Conservation (phyloP, 2,113 vertebrate genomes). For the Actinemys pallida region DNA sequence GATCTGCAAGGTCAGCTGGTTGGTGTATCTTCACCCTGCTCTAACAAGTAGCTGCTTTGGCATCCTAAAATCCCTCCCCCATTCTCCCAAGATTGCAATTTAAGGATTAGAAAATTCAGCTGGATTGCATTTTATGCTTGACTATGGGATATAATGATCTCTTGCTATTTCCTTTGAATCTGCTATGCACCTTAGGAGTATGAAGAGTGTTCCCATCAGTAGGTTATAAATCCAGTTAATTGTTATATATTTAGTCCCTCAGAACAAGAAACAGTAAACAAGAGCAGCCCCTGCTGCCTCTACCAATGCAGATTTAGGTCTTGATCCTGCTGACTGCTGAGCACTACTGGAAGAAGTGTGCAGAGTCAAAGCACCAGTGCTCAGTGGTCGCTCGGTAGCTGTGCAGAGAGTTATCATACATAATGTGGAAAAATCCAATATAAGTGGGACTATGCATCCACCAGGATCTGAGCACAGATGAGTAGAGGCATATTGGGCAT, state of each 20-base stretch:
- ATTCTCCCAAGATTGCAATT: too few relatives aligned
- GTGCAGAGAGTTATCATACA: too few relatives aligned
- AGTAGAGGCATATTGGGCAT: not conserved
- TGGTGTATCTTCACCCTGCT: not conserved
- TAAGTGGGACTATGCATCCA: not conserved
- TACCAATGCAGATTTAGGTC: not conserved
- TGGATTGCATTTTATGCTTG: not conserved
- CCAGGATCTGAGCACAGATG: not conserved
- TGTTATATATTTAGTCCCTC: not conserved
- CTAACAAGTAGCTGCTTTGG: not conserved
- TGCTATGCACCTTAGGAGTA: not conserved
- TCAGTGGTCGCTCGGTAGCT: not conserved
- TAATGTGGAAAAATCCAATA: too few relatives aligned
- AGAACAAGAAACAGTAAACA: not conserved
- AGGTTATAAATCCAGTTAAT: not conserved
- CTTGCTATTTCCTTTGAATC: not conserved
- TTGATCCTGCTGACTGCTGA: not conserved
- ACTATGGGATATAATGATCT: not conserved
- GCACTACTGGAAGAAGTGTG: too few relatives aligned
- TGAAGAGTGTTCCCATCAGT: not conserved
- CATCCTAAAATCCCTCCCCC: too few relatives aligned
- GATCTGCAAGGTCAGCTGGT: not conserved
- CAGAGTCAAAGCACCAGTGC: not conserved
- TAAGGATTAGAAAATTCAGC: not conserved
- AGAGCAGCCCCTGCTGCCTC: not conserved